These are phyloP conservation scores for Iselma pallidipennis DNA, from an alignment of 2,888 invertebrate species.

Conservation along the genomic window DNA sequence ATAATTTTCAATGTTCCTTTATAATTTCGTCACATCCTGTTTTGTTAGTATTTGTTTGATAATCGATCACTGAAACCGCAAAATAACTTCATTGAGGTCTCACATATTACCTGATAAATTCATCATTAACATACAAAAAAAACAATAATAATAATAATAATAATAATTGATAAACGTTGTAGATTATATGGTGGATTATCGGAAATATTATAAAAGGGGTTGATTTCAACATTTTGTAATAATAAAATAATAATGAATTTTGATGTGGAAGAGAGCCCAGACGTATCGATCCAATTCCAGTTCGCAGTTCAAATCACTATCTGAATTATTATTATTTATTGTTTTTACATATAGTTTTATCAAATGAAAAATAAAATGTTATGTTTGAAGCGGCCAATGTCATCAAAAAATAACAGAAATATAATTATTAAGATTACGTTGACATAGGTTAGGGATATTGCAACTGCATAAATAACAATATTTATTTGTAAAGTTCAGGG, in stretches of 20 bases:
- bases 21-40: not conserved
- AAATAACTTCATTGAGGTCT: too few relatives aligned
- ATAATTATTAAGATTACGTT: conserved; percentile 30
- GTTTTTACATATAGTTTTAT: conserved; percentile 21
- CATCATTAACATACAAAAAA: too few relatives aligned
- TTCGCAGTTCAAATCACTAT: conserved; percentile 25
- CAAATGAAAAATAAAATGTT: conserved; percentile 21
- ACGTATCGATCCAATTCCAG: conserved; percentile 20
- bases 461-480: conserved; percentile 36
- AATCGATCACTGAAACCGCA: not conserved
- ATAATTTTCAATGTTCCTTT: not conserved
- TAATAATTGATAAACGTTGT: too few relatives aligned
- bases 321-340: conserved; percentile 18
- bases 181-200: too few relatives aligned
- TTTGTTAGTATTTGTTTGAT: not conserved
- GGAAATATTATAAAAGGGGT: too few relatives aligned
- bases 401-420: conserved; percentile 26
- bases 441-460: conserved; percentile 42
- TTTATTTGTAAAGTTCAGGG: conserved; percentile 41
- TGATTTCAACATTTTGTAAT: not conserved
- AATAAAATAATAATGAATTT: conserved; percentile 5
- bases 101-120: too few relatives aligned
- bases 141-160: too few relatives aligned
- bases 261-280: conserved; percentile 13
- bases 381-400: conserved; percentile 20